Base-by-base conservation (phyloP, 1,140 invertebrate species). In the Drosophila carrolli region DNA sequence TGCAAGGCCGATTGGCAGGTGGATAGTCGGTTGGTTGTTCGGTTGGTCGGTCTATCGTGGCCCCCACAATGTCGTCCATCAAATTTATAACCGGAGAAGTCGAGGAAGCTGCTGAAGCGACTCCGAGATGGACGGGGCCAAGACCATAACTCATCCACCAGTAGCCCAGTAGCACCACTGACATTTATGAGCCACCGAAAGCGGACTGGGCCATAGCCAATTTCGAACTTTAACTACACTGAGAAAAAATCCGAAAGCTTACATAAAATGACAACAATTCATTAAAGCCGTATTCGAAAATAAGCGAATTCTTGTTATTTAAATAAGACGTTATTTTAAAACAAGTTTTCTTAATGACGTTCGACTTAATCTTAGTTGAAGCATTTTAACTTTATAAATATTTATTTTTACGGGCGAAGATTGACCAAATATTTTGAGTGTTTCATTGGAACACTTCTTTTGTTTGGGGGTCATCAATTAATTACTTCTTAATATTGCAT, bases 181-280 rank as follows among this genome's bases (percentile, higher is more conserved):
- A 75, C 73, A 75, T 75, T 75, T 75, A 75, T 75, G 73, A 75
- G 73, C 40, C 48, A 75, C 54, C 61, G 43, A 75, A 75, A 47
- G 59, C 44, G 40, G 27, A 70, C 73, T 46, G 62, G 57, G 59
- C 46, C 60, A 32, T 41, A 54, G 29, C 29, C 47, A 75, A 75
- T 58, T 75, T 19, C 53, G 61, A 48, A n/a, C 61, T 54, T 0
- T 32, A 38, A 14, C 13, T 27, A 46, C 60, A 65, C 73, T 54
- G 37, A 16, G 29, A 11, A 9, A 61, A 67, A 32, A 8, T 8
- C 6, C 8, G 8, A 7, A 10, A 38, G 10, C 37, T 38, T 4
- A 38, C 9, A 38, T 0, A 10, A 38, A 38, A 10, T 38, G 9
- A 4, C 37, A 11, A 38, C 37, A 0, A 40, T n/a, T n/a, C 19